Evolutionary conservation across 2,888 invertebrate species (phyloP).

Genomic region (Spialia ferax): DNA sequence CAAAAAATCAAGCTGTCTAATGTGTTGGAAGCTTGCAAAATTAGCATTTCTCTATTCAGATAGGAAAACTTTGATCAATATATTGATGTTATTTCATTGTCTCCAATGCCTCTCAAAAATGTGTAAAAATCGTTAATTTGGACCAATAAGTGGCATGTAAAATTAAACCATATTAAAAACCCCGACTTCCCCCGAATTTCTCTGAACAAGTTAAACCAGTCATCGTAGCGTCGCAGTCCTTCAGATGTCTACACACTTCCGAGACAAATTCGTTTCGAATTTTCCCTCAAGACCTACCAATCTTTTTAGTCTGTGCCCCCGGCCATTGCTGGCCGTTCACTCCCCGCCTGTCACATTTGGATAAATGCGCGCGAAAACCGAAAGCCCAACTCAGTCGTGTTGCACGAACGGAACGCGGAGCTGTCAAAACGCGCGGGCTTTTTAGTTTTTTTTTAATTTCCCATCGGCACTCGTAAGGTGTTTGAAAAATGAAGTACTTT

Average conservation of each 20-base stretch:
- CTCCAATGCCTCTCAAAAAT: no score
- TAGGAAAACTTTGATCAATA: no score
- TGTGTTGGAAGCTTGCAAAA: no score
- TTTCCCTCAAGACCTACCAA: constrained; percentile 25
- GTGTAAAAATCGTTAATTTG: no score
- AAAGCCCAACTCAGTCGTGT: constrained; percentile 72
- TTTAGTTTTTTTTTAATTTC: constrained; percentile 57
- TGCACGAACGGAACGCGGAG: constrained; percentile 61
- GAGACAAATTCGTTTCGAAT: background rate
- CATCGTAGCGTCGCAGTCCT: background rate
- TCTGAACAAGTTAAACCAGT: background rate
- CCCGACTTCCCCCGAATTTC: background rate
- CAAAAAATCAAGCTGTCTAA: no score
- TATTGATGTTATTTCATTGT: no score
- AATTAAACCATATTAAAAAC: no score
- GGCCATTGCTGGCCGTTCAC: constrained; percentile 63
- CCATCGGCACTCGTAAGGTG: constrained; percentile 62
- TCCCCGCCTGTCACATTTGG: constrained; percentile 63
- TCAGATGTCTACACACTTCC: background rate
- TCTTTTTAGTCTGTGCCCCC: constrained; percentile 37
- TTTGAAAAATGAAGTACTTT: constrained; percentile 85
- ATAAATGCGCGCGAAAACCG: constrained; percentile 74
- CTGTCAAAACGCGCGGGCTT: constrained; percentile 63
- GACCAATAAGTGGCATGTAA: no score
- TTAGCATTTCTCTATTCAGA: no score